Evolutionary conservation across 2,888 invertebrate species (phyloP).

Genomic region (Brachypalpus laphriformis): DNA sequence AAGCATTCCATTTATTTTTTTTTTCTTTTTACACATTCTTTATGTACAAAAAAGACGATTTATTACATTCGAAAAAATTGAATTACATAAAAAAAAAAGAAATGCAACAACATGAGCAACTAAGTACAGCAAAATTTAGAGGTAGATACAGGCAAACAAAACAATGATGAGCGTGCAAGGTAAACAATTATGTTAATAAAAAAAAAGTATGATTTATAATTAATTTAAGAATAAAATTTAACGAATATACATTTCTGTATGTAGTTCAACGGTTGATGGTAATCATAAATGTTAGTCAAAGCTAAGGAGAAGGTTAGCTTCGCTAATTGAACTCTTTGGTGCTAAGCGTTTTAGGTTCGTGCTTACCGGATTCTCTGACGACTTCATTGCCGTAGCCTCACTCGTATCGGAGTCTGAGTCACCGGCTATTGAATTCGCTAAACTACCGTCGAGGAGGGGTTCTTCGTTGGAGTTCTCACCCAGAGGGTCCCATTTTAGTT

Average conservation of each 20-base stretch:
- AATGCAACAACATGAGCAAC: not conserved
- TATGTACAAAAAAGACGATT: not conserved
- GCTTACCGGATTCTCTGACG: slow-evolving; percentile 83
- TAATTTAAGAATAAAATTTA: not conserved
- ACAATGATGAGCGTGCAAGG: not conserved
- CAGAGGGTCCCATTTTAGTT: slow-evolving; percentile 85
- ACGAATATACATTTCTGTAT: not conserved
- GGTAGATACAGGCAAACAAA: slow-evolving; percentile 39
- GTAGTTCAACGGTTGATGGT: not conserved
- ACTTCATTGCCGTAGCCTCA: slow-evolving; percentile 76
- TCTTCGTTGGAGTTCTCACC: slow-evolving; percentile 82
- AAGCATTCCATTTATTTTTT: not conserved
- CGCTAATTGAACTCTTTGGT: slow-evolving; percentile 84
- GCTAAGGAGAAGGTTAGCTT: slow-evolving; percentile 79
- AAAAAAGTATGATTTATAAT: not conserved
- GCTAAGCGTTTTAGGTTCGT: slow-evolving; percentile 78
- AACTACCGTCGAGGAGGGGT: slow-evolving; percentile 78
- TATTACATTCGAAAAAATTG: not conserved
- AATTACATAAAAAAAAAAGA: not conserved
- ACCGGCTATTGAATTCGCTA: slow-evolving; percentile 51
- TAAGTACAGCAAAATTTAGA: slow-evolving; percentile 28
- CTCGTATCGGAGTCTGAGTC: slow-evolving; percentile 77
- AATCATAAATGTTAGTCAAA: slow-evolving; percentile 37
- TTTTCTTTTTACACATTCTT: not conserved
- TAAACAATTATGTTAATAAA: not conserved